These are phyloP conservation scores for Drosophila macrospina DNA, from an alignment of 2,888 invertebrate genomes.

Conservation along the genomic window DNA sequence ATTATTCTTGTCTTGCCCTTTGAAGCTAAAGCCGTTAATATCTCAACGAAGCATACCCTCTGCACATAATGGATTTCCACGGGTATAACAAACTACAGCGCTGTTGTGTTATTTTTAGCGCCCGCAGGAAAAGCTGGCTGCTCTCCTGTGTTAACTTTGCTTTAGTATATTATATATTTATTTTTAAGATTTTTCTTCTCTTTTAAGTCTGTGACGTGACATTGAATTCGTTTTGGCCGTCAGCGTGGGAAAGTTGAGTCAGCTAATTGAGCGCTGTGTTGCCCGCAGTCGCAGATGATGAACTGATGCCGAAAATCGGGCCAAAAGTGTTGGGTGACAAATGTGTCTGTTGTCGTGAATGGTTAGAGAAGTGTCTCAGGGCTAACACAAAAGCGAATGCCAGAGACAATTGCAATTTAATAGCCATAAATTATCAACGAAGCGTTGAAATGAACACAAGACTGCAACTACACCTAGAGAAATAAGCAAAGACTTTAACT, in stretches of 20 bases:
- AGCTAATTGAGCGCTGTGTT: constrained; percentile 38
- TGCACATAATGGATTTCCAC: neutral
- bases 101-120: constrained; percentile 43
- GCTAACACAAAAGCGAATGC: constrained; percentile 16
- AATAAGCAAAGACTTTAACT: neutral
- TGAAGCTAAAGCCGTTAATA: neutral
- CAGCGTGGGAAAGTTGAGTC: constrained; percentile 63
- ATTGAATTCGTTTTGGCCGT: constrained; percentile 61
- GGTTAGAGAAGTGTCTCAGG: constrained; percentile 21
- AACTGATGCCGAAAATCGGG: constrained; percentile 32
- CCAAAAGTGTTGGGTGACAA: constrained; percentile 54
- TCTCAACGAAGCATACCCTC: neutral
- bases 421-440: constrained; percentile 63
- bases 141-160: constrained; percentile 8
- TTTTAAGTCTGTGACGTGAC: constrained; percentile 54
- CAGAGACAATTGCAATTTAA: constrained; percentile 61
- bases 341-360: constrained; percentile 37
- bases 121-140: constrained; percentile 58
- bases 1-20: too few relatives aligned
- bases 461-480: neutral
- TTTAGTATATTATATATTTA: constrained; percentile 11
- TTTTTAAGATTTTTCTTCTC: constrained; percentile 3
- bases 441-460: constrained; percentile 52
- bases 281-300: constrained; percentile 17
- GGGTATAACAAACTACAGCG: constrained; percentile 16